A percentile compares a stretch with the other conserved stretches of the same genome.
phyloP scores from a whole-genome alignment of 2,888 invertebrate genomes.

The Cryptus armator region DNA sequence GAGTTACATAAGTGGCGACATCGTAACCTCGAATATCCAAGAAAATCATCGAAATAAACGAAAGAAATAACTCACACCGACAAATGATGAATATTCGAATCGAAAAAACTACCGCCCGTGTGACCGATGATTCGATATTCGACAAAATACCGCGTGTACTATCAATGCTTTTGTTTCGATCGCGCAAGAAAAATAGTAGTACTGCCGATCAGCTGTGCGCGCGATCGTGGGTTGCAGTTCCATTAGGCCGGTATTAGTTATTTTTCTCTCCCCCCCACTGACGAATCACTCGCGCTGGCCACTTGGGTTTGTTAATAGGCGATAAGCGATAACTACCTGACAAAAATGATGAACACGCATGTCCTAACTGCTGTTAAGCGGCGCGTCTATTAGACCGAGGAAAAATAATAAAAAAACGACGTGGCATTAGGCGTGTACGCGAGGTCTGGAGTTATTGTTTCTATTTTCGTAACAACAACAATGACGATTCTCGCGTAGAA shows the following conservation, averaged over 20 bases:
- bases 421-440: neutral
- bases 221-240: slow-evolving; percentile 14
- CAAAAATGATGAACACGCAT: slow-evolving; percentile 41
- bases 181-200: slow-evolving; percentile 25
- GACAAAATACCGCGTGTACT: slow-evolving; percentile 11
- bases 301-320: slow-evolving; percentile 22
- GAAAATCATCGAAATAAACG: neutral
- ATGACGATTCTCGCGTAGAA: slow-evolving; percentile 2
- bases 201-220: slow-evolving; percentile 57
- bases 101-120: neutral
- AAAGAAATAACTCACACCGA: neutral
- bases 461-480: slow-evolving; percentile 32
- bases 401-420: neutral
- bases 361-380: slow-evolving; percentile 16
- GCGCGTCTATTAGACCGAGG: neutral
- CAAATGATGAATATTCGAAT: neutral
- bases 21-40: too few species aligned
- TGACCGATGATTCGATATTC: slow-evolving; percentile 9
- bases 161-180: slow-evolving; percentile 42
- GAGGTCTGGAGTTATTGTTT: neutral
- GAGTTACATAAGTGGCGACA: neutral
- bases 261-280: slow-evolving; percentile 14
- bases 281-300: slow-evolving; percentile 6
- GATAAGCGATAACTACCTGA: slow-evolving; percentile 52
- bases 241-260: slow-evolving; percentile 59